Base-by-base conservation (phyloP, 2,888 invertebrate species). In the Deilephila porcellus region DNA sequence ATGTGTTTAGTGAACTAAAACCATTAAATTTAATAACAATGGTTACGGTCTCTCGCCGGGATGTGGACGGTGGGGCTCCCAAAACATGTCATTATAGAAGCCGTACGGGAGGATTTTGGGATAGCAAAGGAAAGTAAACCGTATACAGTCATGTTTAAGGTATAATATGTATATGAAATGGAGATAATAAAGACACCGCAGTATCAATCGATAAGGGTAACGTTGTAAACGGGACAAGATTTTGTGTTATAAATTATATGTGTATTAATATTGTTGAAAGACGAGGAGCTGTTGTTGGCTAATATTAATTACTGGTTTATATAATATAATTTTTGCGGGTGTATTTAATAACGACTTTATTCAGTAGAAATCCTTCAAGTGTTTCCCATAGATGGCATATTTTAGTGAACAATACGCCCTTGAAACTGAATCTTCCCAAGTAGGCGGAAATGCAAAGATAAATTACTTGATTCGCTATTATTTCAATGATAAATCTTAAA, bases 141-240 rank as follows among this genome's bases (percentile, higher is more conserved):
- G n/a, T 64, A 64, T 45, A 1, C 45, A 1, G 20, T 7, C 20
- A 14, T 37, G 4, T 8, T 64, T 45, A 64, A 37, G 45, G 64
- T 8, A 14, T n/a, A 45, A 45, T 37, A 64, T 64, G 20, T 20
- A 64, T 37, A 19, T 64, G n/a, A 20, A n/a, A 3, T 64, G n/a
- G 19, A 64, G n/a, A 64, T 29, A 14, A 32, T 45, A 64, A 64
- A 45, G 64, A 64, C n/a, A 64, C 45, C 64, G 29, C 60, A 60
- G 29, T 25, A 29, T 45, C 20, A 64, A 64, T 64, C 64, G 64
- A 45, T 64, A 64, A 64, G 64, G 62, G 62, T 32, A 56, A 29
- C 45, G 20, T 45, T n/a, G n/a, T 64, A 20, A 45, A 64, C 37
- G 20, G 37, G 45, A 20, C 37, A 60, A 60, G 60, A 60, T 29